phyloP scores from a whole-genome alignment of 1,140 invertebrate species.

The Brachionus calyciflorus region DNA sequence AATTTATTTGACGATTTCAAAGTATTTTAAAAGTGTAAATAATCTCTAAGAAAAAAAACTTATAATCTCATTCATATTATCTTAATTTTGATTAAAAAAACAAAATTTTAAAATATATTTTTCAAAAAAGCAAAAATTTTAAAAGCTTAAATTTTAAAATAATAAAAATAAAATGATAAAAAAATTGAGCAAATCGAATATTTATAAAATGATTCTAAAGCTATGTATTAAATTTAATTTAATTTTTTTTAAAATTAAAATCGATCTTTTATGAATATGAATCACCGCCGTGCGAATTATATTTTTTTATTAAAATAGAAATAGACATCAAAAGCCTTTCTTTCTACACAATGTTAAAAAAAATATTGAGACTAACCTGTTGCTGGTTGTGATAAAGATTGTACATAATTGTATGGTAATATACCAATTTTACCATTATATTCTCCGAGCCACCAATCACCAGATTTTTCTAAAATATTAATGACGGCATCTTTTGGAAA shows the following conservation, averaged over 20 bases:
- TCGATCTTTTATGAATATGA: background rate
- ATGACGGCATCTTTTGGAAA: slow-evolving; percentile 92
- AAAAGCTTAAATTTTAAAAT: too few relatives aligned
- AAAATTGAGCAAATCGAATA: too few relatives aligned
- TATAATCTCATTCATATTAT: too few relatives aligned
- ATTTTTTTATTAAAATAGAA: background rate
- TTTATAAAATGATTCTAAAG: too few relatives aligned
- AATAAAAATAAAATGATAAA: too few relatives aligned
- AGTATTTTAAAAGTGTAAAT: too few relatives aligned
- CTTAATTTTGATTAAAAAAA: too few relatives aligned
- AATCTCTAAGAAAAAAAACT: too few relatives aligned
- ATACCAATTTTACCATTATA: slow-evolving; percentile 68
- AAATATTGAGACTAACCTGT: background rate
- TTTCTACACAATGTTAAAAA: background rate
- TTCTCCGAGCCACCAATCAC: slow-evolving; percentile 94
- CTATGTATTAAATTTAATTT: too few relatives aligned
- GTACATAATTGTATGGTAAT: slow-evolving; percentile 61
- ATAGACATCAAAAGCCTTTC: background rate
- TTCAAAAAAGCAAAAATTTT: too few relatives aligned
- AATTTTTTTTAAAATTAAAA: background rate
- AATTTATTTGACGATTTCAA: too few relatives aligned
- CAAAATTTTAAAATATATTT: too few relatives aligned
- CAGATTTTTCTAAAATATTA: slow-evolving; percentile 81
- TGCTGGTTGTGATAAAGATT: slow-evolving; percentile 47
- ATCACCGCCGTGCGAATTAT: background rate